phyloP scores from a whole-genome alignment of 2,113 vertebrate species.

The Ramphastos sulfuratus region DNA sequence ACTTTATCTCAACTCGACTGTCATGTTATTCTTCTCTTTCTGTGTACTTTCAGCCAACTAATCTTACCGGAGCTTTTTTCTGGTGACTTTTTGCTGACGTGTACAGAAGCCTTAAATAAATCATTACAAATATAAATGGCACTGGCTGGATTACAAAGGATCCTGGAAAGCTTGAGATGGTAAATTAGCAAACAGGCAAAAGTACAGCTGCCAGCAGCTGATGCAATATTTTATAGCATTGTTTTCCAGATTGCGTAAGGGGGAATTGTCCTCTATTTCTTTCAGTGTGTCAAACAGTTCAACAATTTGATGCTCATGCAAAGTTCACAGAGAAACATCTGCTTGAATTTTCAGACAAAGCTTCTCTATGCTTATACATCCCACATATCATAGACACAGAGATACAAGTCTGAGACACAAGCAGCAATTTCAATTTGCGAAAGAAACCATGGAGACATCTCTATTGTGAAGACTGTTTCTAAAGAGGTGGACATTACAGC shows the following conservation, averaged over 20 bases:
- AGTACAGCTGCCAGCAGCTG: conserved; percentile 53
- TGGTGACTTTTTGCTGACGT: conserved; percentile 36
- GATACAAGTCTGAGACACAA: not conserved
- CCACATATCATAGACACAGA: not conserved
- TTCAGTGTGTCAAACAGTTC: conserved; percentile 32
- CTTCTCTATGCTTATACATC: not conserved
- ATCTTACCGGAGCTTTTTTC: conserved; percentile 34
- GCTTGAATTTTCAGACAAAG: not conserved
- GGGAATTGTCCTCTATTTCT: not conserved
- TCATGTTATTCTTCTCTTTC: not conserved
- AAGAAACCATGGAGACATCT: not conserved
- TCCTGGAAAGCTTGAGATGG: conserved; percentile 45
- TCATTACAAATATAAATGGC: conserved; percentile 55
- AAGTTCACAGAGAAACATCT: conserved; percentile 1
- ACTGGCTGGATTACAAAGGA: conserved; percentile 47
- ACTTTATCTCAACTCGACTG: conserved; percentile 14
- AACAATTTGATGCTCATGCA: conserved; percentile 1
- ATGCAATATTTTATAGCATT: conserved; percentile 59
- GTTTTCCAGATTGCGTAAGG: conserved; percentile 43
- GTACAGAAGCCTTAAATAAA: conserved; percentile 42
- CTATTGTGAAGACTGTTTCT: not conserved
- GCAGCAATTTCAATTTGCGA: not conserved
- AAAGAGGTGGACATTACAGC: not conserved
- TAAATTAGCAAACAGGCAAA: conserved; percentile 56
- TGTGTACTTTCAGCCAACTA: not conserved